These are phyloP conservation scores for Drosophila mauritiana DNA, from an alignment of 1,140 invertebrate species.

Conservation along the genomic window DNA sequence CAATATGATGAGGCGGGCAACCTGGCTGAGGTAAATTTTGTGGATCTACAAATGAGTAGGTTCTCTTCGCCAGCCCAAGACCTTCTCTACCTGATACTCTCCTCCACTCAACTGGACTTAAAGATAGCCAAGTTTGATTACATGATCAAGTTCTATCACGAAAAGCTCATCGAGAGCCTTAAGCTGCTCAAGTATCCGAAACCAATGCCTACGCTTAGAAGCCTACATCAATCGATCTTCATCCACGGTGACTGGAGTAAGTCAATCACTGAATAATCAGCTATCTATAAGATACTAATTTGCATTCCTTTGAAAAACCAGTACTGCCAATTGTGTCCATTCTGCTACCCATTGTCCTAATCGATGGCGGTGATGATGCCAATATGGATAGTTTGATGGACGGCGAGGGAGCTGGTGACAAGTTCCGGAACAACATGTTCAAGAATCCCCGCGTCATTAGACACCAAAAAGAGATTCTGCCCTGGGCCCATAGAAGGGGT, in stretches of 20 bases:
- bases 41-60: slow-evolving; percentile 76
- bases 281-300: background rate
- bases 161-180: slow-evolving; percentile 57
- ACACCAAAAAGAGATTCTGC: slow-evolving; percentile 51
- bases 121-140: slow-evolving; percentile 70
- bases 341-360: slow-evolving; percentile 55
- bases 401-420: slow-evolving; percentile 32
- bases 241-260: slow-evolving; percentile 67
- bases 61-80: slow-evolving; percentile 70
- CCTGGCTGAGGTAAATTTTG: slow-evolving; percentile 54
- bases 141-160: slow-evolving; percentile 65
- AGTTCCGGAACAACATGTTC: slow-evolving; percentile 54
- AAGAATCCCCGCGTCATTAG: slow-evolving; percentile 35
- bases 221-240: slow-evolving; percentile 50
- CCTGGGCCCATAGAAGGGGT: slow-evolving; percentile 69
- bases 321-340: slow-evolving; percentile 47
- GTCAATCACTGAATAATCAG: background rate
- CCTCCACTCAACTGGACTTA: slow-evolving; percentile 55
- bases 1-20: slow-evolving; percentile 66
- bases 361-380: slow-evolving; percentile 57
- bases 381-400: slow-evolving; percentile 64
- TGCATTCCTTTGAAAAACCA: background rate
- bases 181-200: slow-evolving; percentile 59
- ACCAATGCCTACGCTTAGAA: slow-evolving; percentile 43
- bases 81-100: slow-evolving; percentile 64